phyloP scores from a whole-genome alignment of 2,888 invertebrate species.

The Lycophotia porphyrea region DNA sequence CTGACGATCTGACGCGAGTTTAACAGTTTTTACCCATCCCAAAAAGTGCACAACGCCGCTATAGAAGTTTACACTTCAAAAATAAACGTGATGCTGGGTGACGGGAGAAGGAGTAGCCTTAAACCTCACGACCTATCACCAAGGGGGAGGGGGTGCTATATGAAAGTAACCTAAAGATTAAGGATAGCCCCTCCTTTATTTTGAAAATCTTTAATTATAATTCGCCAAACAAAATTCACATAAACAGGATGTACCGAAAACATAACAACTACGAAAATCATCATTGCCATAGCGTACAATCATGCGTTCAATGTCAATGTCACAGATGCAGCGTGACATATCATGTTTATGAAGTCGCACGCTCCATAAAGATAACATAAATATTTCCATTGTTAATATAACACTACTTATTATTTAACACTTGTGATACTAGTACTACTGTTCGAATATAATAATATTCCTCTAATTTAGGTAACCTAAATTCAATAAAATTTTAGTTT shows the following conservation, averaged over 20 bases:
- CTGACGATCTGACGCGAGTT: too few species aligned
- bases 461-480: not conserved
- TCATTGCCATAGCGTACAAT: constrained; percentile 7
- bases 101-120: too few species aligned
- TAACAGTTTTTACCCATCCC: too few species aligned
- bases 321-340: constrained; percentile 5
- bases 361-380: constrained; percentile 23
- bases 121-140: too few species aligned
- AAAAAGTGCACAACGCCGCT: too few species aligned
- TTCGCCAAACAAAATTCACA: not conserved
- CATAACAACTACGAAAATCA: not conserved
- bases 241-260: not conserved
- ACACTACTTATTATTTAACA: constrained; percentile 14
- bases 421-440: not conserved
- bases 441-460: not conserved
- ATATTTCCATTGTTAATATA: constrained; percentile 21
- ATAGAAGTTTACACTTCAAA: too few species aligned
- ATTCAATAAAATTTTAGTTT: not conserved
- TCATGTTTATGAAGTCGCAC: constrained; percentile 19
- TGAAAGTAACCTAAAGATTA: too few species aligned
- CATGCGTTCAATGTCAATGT: constrained; percentile 32
- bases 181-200: too few species aligned
- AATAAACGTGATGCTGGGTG: too few species aligned
- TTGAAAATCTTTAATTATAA: too few species aligned
- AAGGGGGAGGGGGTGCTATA: too few species aligned